These are phyloP conservation scores for Xyliphius kryptos DNA, from an alignment of 2,113 vertebrate species.

Conservation along the genomic window DNA sequence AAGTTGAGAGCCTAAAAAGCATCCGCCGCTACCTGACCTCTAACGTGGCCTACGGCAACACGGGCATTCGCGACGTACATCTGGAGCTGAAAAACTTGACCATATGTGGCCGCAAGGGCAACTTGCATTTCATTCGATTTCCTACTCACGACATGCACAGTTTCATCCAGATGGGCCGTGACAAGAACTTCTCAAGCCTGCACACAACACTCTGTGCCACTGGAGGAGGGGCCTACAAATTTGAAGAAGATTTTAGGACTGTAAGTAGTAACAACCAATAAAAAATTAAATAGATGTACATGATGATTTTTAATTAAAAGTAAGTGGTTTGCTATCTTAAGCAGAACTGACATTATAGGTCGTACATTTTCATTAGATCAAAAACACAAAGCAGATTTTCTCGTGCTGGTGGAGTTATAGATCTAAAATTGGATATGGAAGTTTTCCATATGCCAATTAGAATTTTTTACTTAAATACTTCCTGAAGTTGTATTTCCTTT, in stretches of 20 bases:
- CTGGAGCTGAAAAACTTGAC: constrained; percentile 81
- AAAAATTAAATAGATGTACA: no score
- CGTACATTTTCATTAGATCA: no score
- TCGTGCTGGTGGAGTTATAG: no score
- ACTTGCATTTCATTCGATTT: constrained; percentile 86
- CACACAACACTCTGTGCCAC: constrained; percentile 82
- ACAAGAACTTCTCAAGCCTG: constrained; percentile 86
- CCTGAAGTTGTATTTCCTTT: no score
- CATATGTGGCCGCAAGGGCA: constrained; percentile 81
- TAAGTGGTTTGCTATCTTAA: no score
- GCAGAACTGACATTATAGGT: no score
- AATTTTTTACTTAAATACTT: no score
- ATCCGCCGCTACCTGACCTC: constrained; percentile 83
- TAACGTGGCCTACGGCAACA: constrained; percentile 81
- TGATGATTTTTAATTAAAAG: no score
- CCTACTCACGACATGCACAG: constrained; percentile 79
- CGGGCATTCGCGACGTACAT: constrained; percentile 80
- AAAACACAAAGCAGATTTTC: no score
- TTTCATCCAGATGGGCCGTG: constrained; percentile 86
- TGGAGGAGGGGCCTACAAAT: constrained; percentile 83
- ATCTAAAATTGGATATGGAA: no score
- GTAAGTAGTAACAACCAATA: constrained; percentile 57
- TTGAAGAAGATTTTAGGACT: constrained; percentile 81
- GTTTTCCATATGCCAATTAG: no score
- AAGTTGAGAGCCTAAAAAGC: constrained; percentile 83